A percentile compares a stretch with the other conserved stretches of the same genome.
Evolutionary conservation across 2,888 invertebrate species (phyloP).

Genomic region (Drosophila kambysellisi): DNA sequence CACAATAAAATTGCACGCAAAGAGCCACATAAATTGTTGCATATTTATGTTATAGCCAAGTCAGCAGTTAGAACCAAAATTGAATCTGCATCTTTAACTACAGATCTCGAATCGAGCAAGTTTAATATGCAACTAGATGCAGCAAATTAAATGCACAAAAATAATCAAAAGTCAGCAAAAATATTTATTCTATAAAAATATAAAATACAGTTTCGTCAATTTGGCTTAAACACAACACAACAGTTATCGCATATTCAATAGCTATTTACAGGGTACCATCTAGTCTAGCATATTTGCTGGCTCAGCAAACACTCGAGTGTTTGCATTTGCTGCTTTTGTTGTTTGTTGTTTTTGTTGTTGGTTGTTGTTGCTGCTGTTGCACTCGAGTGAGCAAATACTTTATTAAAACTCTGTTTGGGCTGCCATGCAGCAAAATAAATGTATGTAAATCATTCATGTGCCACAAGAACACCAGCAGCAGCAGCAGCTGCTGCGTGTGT

Average conservation of each 20-base stretch:
- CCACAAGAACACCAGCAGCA: conserved; percentile 4
- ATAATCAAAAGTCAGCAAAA: background rate
- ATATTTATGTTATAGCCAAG: conserved; percentile 10
- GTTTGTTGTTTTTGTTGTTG: conserved; percentile 37
- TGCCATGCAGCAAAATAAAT: conserved; percentile 30
- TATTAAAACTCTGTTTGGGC: conserved; percentile 73
- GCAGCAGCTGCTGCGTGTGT: conserved; percentile 13
- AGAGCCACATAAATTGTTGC: conserved; percentile 10
- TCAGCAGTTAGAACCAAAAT: background rate
- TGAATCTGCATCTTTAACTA: background rate
- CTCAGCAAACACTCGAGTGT: conserved; percentile 25
- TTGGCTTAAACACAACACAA: background rate
- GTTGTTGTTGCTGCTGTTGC: conserved; percentile 52
- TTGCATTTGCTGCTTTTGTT: conserved; percentile 35
- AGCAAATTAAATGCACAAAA: background rate
- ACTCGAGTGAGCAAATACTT: conserved; percentile 77
- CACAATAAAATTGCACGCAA: conserved; percentile 1
- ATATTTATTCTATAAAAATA: background rate
- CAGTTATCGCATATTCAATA: background rate
- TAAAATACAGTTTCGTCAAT: background rate
- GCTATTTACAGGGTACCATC: conserved; percentile 3
- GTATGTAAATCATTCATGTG: conserved; percentile 54
- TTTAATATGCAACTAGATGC: background rate
- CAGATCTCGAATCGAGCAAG: background rate
- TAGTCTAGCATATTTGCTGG: background rate